Evolutionary conservation across 2,888 invertebrate genomes (phyloP).

Genomic region (Phortica magna): DNA sequence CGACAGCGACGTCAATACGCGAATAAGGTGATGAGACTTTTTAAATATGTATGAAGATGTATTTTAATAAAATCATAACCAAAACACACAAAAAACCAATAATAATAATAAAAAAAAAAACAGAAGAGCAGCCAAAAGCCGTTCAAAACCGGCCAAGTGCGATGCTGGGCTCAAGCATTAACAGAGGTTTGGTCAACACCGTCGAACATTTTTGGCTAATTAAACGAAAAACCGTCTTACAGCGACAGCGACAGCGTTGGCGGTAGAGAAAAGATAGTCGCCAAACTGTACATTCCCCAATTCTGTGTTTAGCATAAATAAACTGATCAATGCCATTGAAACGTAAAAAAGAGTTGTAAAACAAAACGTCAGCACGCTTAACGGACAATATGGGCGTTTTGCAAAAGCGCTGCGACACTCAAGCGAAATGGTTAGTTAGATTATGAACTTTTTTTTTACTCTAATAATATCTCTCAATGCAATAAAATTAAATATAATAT

Average conservation of each 20-base stretch:
- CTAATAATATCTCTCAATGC: not conserved
- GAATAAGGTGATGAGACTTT: conserved; percentile 37
- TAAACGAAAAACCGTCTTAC: conserved; percentile 4
- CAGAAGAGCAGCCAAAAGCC: not conserved
- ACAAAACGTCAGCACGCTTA: not conserved
- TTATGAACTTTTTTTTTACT: not conserved
- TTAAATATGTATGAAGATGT: conserved; percentile 39
- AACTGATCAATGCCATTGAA: conserved; percentile 10
- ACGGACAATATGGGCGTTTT: not conserved
- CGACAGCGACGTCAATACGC: conserved; percentile 8
- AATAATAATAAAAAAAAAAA: conserved; percentile 32
- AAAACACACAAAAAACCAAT: conserved; percentile 24
- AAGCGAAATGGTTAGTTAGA: conserved; percentile 2
- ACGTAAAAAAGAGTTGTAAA: conserved; percentile 22
- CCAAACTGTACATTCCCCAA: not conserved
- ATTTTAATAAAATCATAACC: conserved; percentile 49
- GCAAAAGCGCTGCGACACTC: not conserved
- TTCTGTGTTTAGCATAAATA: conserved; percentile 12
- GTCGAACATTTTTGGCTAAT: not conserved
- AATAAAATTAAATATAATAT: too few species aligned
- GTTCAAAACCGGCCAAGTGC: not conserved
- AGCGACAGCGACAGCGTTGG: too few species aligned
- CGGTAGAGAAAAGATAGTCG: not conserved
- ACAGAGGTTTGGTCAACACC: conserved; percentile 4
- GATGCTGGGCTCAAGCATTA: conserved; percentile 6